phyloP scores from a whole-genome alignment of 2,797 vertebrate genomes.

The Anniella stebbinsi region DNA sequence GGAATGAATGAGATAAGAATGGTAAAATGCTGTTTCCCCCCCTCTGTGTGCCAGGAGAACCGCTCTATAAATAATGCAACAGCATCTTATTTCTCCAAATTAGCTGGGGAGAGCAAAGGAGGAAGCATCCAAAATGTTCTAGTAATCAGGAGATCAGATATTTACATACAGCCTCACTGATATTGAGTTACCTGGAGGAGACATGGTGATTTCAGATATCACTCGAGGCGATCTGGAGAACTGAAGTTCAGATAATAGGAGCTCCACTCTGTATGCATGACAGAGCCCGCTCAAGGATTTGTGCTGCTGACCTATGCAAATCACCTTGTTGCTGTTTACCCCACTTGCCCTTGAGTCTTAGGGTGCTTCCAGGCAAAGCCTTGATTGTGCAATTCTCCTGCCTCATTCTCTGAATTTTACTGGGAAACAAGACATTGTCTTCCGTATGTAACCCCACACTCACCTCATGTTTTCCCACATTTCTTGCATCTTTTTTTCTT shows the following conservation, averaged over 20 bases:
- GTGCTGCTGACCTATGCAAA: background rate
- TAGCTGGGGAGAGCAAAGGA: constrained; percentile 17
- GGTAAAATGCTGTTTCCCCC: background rate
- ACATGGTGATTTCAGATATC: constrained; percentile 11
- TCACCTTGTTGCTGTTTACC: background rate
- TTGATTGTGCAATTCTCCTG: no score
- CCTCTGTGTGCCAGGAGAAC: constrained; percentile 1
- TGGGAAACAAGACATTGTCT: no score
- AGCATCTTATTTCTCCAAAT: constrained; percentile 5
- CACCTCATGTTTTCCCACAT: no score
- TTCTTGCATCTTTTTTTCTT: no score
- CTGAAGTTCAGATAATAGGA: constrained; percentile 1
- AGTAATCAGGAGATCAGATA: constrained; percentile 5
- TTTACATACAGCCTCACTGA: constrained; percentile 6
- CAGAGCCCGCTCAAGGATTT: background rate
- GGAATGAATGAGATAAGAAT: constrained; percentile 23
- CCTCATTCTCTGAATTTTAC: no score
- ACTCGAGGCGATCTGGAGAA: background rate
- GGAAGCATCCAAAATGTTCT: constrained; percentile 14
- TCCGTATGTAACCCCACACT: no score
- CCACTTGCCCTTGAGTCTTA: constrained; percentile 7
- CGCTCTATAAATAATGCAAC: constrained; percentile 16
- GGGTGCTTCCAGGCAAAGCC: no score
- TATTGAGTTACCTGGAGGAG: background rate
- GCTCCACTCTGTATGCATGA: constrained; percentile 6